Evolutionary conservation across 1,140 invertebrate species (phyloP).

Genomic region (Drosophila lowei): DNA sequence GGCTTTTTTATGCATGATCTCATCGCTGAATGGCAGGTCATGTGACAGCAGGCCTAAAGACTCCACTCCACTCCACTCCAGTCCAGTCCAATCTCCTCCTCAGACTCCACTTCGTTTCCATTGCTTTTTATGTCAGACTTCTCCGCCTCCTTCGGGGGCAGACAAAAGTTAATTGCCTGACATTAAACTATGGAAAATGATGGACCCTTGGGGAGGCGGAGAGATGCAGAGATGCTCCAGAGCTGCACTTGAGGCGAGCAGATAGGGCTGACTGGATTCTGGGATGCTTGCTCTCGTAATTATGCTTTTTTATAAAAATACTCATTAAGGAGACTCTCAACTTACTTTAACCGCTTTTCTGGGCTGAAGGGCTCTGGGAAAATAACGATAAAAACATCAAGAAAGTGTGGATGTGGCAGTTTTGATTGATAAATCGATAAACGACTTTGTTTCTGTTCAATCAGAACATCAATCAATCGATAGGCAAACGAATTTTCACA

Average conservation of each 20-base stretch:
- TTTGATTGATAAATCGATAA: too few species aligned
- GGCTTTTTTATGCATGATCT: slow-evolving; percentile 79
- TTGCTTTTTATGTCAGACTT: neutral
- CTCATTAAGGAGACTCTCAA: slow-evolving; percentile 11
- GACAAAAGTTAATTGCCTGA: slow-evolving; percentile 80
- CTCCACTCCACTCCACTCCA: slow-evolving; percentile 1
- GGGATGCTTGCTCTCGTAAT: slow-evolving; percentile 22
- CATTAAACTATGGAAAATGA: slow-evolving; percentile 77
- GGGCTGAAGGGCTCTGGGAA: neutral
- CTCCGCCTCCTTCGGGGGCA: slow-evolving; percentile 31
- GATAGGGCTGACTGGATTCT: neutral
- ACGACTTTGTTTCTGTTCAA: too few species aligned
- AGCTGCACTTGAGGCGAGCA: slow-evolving; percentile 18
- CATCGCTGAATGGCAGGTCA: slow-evolving; percentile 74
- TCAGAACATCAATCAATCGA: too few species aligned
- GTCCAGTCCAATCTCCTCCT: neutral
- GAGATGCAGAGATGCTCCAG: neutral
- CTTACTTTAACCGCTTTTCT: slow-evolving; percentile 22
- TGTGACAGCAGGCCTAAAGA: slow-evolving; percentile 37
- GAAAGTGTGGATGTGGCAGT: too few species aligned
- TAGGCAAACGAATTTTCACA: too few species aligned
- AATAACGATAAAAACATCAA: neutral
- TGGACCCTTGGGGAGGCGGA: slow-evolving; percentile 22
- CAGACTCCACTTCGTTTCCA: slow-evolving; percentile 7
- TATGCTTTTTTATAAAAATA: slow-evolving; percentile 38